Conservation (phyloP, 2,888 invertebrate species). For the Oligia latruncula region DNA sequence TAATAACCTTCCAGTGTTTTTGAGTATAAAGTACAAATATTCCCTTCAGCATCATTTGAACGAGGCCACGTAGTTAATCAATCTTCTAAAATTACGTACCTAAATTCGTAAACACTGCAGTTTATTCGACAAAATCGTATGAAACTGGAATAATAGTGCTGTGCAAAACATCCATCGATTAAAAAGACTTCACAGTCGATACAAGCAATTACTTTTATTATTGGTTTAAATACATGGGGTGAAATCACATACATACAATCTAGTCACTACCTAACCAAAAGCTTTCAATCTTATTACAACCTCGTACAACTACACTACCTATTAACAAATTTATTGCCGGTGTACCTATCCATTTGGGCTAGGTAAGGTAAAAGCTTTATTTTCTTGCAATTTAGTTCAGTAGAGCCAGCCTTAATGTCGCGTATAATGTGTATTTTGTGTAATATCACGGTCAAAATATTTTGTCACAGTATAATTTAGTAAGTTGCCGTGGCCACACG, state of each 20-base stretch:
- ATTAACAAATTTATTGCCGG: slow-evolving; percentile 53
- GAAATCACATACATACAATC: slow-evolving; percentile 39
- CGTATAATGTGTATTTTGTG: slow-evolving; percentile 62
- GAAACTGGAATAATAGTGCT: slow-evolving; percentile 7
- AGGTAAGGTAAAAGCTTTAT: slow-evolving; percentile 57
- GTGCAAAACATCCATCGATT: slow-evolving; percentile 21
- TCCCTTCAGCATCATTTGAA: neutral
- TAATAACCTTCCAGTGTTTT: neutral
- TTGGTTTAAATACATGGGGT: slow-evolving; percentile 21
- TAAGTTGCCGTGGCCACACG: slow-evolving; percentile 78
- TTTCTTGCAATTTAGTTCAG: slow-evolving; percentile 65
- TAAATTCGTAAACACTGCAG: neutral
- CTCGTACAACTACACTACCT: slow-evolving; percentile 51
- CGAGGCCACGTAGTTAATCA: no score
- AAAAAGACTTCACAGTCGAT: slow-evolving; percentile 38
- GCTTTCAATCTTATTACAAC: slow-evolving; percentile 64
- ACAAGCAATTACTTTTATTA: slow-evolving; percentile 39
- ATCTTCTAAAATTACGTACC: neutral
- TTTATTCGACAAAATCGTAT: neutral
- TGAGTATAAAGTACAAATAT: neutral
- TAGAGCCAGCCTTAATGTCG: slow-evolving; percentile 64
- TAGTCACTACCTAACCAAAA: slow-evolving; percentile 45
- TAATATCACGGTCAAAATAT: slow-evolving; percentile 69
- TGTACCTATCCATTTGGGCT: slow-evolving; percentile 44
- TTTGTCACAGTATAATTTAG: slow-evolving; percentile 80